phyloP scores from a whole-genome alignment of 2,113 vertebrate genomes.

The Loxodonta africana region DNA sequence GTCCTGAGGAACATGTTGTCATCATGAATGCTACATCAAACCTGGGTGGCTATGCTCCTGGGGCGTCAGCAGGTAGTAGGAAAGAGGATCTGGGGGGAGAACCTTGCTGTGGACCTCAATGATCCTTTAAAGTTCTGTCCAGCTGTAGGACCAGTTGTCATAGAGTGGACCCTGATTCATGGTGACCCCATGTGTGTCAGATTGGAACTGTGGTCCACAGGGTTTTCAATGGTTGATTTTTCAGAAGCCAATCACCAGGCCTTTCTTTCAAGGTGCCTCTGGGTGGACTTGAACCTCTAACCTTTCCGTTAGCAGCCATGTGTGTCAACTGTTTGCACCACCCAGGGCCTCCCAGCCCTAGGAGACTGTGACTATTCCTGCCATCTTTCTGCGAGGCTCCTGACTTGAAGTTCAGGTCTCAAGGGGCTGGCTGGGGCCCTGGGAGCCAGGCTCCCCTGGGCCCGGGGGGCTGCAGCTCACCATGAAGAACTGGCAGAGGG shows the following conservation, averaged over 20 bases:
- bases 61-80: neutral
- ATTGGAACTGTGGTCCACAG: neutral
- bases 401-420: no score
- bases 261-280: neutral
- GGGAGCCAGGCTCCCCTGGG: neutral
- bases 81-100: neutral
- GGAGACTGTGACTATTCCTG: neutral
- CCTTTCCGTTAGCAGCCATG: neutral
- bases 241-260: neutral
- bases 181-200: neutral
- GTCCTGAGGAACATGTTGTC: rapidly evolving
- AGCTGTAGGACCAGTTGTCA: neutral
- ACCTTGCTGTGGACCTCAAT: rapidly evolving
- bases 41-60: neutral
- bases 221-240: neutral
- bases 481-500: slow-evolving; percentile 99
- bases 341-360: neutral
- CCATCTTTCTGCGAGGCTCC: rapidly evolving
- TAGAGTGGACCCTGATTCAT: neutral
- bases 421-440: rapidly evolving
- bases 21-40: neutral
- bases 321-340: neutral
- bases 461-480: slow-evolving; percentile 84
- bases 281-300: neutral
- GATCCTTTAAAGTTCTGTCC: neutral